Base-by-base conservation (phyloP, 2,888 invertebrate genomes). In the Alcis repandata region DNA sequence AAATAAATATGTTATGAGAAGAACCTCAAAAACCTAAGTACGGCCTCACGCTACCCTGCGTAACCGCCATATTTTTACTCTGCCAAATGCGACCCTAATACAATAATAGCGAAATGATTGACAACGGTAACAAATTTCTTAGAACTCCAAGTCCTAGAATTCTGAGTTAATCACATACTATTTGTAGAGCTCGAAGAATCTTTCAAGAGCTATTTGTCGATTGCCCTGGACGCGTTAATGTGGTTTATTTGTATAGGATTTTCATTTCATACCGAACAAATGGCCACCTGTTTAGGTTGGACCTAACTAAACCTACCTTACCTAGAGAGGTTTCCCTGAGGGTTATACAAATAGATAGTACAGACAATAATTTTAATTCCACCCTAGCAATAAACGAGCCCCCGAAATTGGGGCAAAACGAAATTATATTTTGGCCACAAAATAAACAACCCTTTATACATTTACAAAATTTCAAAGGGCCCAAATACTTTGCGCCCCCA, bases 401-500 rank as follows among this genome's bases (percentile, higher is more conserved):
- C 57, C 1, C 17, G 19, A 10, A 49, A 49, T 48, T 49, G 38
- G 15, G 48, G 17, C 40, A 19, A 20, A 38, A 58, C 40, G 27
- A 49, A 6, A 45, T 33, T 33, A 67, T 61, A n/a, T 58, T 49
- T 13, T 61, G 56, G 2, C 33, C 17, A 6, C 13, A 48, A 40
- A 48, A 46, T 13, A 40, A 15, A 32, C 51, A 38, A 41, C 38
- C 32, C 59, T 43, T 19, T 48, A 11, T 22, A 58, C n/a, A 40
- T 15, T 56, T 56, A n/a, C 32, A 32, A 22, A 33, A 2, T 19
- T 51, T 59, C 59, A 59, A 51, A 59, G 32, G n/a, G 43, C 15
- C 52, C 15, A 43, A 51, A 49, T 43, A 51, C 56, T 51, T 62
- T 61, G 49, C 57, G 15, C 27, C 71, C 17, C 17, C 51, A 36